phyloP scores from a whole-genome alignment of 1,140 invertebrate genomes.

The Lucilia sericata region DNA sequence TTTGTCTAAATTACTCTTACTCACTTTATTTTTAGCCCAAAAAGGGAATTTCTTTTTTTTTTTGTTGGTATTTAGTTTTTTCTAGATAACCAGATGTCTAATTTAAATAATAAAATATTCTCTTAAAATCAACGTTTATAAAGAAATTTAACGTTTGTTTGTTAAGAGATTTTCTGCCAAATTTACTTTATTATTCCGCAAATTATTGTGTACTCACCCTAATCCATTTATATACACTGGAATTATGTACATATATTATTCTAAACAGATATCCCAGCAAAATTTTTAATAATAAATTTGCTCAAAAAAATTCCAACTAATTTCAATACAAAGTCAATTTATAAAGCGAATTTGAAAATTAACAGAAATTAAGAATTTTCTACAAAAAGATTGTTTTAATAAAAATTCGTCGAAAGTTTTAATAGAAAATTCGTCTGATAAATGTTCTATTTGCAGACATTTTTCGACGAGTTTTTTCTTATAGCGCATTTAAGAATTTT shows the following conservation, averaged over 20 bases:
- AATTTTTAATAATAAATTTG: not conserved
- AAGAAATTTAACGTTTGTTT: not conserved
- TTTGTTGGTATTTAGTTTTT: no score
- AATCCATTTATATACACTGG: not conserved
- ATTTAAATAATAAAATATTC: not conserved
- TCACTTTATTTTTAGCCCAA: not conserved
- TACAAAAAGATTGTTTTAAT: no score
- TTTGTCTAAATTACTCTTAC: slow-evolving; percentile 3
- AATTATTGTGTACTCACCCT: not conserved
- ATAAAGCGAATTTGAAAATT: no score
- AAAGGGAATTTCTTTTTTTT: no score
- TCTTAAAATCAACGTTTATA: not conserved
- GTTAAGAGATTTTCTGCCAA: not conserved
- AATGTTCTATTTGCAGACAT: no score
- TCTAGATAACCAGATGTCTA: not conserved
- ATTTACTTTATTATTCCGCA: slow-evolving; percentile 5
- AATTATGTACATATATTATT: not conserved
- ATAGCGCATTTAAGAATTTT: no score
- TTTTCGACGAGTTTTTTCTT: no score
- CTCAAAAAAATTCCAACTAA: no score
- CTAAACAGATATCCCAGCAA: not conserved
- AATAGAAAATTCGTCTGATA: no score
- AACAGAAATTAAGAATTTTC: no score
- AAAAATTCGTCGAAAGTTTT: no score
- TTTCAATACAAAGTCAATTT: no score